phyloP scores from a whole-genome alignment of 2,113 vertebrate species.

The Salvelinus fontinalis region DNA sequence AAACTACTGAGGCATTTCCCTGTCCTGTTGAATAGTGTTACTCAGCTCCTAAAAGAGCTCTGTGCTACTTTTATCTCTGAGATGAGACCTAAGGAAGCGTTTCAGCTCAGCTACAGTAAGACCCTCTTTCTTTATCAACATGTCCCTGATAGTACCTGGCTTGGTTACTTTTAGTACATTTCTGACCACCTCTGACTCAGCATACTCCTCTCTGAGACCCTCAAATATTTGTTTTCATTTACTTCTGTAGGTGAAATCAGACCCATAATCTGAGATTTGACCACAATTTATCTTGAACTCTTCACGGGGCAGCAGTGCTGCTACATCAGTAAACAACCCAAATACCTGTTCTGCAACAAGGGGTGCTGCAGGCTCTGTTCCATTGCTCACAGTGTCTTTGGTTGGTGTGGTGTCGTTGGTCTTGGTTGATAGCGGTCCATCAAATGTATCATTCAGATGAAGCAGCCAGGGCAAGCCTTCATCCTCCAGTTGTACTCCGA shows the following conservation, averaged over 20 bases:
- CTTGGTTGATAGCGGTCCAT: neutral
- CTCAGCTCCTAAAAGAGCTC: conserved; percentile 46
- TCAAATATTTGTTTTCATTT: conserved; percentile 6
- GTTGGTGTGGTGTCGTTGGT: neutral
- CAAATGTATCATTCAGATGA: neutral
- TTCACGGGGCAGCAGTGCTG: neutral
- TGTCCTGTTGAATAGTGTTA: conserved; percentile 30
- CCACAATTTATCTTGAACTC: conserved; percentile 18
- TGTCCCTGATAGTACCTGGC: no score
- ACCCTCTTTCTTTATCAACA: no score
- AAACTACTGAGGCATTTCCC: conserved; percentile 41
- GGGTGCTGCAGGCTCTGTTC: neutral
- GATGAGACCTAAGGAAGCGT: conserved; percentile 28
- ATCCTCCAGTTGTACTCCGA: neutral
- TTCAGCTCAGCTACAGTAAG: conserved; percentile 19
- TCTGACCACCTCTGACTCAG: neutral
- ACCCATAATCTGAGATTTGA: conserved; percentile 20
- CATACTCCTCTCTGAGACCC: neutral
- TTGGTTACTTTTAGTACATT: no score
- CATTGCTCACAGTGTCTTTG: neutral
- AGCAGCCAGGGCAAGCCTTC: neutral
- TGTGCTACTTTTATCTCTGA: conserved; percentile 30
- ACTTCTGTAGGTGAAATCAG: conserved; percentile 3
- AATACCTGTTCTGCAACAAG: neutral
- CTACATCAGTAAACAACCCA: conserved; percentile 4